Base-by-base conservation (phyloP, 2,797 vertebrate species). In the Esox lucius region DNA sequence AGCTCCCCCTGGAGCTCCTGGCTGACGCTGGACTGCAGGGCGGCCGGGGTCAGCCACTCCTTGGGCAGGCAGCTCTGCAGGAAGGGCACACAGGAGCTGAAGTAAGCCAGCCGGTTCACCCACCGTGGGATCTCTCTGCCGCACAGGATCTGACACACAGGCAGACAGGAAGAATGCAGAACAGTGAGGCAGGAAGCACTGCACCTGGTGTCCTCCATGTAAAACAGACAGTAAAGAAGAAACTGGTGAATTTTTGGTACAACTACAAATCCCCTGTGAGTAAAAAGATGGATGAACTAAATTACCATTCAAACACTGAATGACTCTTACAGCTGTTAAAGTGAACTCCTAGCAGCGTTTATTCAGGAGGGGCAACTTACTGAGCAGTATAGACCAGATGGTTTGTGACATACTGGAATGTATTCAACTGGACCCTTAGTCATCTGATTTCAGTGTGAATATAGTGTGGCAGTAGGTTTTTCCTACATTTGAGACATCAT, bases 71-170 rank as follows among this genome's bases (percentile, higher is more conserved):
- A 99, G 91, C 96, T 98, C 95, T 99, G 98, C 26, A 99, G 96
- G 85, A 99, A 99, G 2, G 98, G 97, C 84, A 99, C 98, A 28
- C 98, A 99, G 78, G 98, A 99, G 92, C 98, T 99, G 95, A 99
- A 98, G 94, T 99, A 99, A 87, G 98, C 98, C 79, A 99, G 95
- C 28, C 98, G 95, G 91, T 99, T 99, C 81, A 99, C 97, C 98
- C 98, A 99, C 82, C 97, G 97, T 56, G 98, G 97, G 89, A 98
- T 97, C 92, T 99, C 97, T 81, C 97, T 95, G 81, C 98, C 98
- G 72, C 98, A 99, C 64, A 99, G 95, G 87, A 98, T 97, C 98
- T 99, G 81, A 59, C 3, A 61, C n/a, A 72, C 51, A 73, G 35
- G 22, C 4, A 49, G 35, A 75, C 28, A 42, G 73, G 33, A 51